Percentiles rank a stretch among this genome's conserved stretches.
Evolutionary conservation across 2,888 invertebrate species (phyloP).

Genomic region (Andrena fulva): DNA sequence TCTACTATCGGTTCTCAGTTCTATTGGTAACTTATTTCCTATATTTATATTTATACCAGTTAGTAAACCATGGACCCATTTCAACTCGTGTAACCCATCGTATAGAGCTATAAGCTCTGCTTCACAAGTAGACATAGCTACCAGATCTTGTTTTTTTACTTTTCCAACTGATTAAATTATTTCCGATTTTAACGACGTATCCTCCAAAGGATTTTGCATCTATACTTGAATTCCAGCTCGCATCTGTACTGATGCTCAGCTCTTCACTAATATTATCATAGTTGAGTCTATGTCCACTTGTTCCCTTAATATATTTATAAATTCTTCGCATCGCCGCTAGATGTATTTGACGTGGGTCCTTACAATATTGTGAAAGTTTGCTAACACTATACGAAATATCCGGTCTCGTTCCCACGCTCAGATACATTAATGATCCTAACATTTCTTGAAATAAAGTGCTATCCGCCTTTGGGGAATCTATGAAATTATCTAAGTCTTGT

Average conservation of each 20-base stretch:
- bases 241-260: conserved; percentile 11
- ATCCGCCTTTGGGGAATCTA: background rate
- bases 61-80: background rate
- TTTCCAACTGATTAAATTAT: background rate
- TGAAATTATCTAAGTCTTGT: background rate
- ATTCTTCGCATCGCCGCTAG: conserved; percentile 21
- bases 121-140: background rate
- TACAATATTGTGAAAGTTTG: conserved; percentile 1
- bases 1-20: background rate
- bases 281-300: background rate
- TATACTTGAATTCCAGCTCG: conserved; percentile 8
- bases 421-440: conserved; percentile 21
- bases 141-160: background rate
- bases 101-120: background rate
- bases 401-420: conserved; percentile 13
- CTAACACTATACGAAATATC: conserved; percentile 5
- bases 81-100: background rate
- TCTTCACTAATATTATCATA: background rate
- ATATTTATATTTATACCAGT: background rate
- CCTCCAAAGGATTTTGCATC: background rate
- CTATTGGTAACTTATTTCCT: background rate
- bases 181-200: background rate
- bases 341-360: conserved; percentile 16
- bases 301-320: conserved; percentile 22
- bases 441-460: conserved; percentile 12